Evolutionary conservation across 2,113 vertebrate genomes (phyloP).

Genomic region (Cinclus cinclus): DNA sequence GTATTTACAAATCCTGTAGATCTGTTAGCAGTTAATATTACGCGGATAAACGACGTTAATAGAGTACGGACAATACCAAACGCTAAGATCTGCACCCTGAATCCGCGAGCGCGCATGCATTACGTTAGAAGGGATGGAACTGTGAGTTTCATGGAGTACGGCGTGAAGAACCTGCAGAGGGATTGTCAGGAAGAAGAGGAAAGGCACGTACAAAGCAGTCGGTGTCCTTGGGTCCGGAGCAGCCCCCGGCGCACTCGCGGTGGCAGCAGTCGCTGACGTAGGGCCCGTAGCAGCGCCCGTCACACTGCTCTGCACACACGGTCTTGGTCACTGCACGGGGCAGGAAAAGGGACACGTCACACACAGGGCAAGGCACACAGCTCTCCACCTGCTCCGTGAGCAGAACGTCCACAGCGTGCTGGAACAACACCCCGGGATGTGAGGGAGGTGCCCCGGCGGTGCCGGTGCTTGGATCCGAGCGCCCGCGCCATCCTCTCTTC

Average conservation of each 20-base stretch:
- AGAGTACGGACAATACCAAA: slow-evolving; percentile 34
- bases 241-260: slow-evolving; percentile 94
- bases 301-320: slow-evolving; percentile 95
- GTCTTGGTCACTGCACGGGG: slow-evolving; percentile 88
- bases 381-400: no score
- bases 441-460: fast-evolving
- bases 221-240: slow-evolving; percentile 93
- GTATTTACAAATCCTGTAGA: slow-evolving; percentile 54
- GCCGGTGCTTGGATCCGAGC: fast-evolving
- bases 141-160: background rate
- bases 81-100: background rate
- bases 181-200: background rate
- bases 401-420: fast-evolving
- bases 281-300: slow-evolving; percentile 92
- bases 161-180: background rate
- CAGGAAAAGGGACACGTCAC: background rate
- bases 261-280: slow-evolving; percentile 98
- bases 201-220: slow-evolving; percentile 91
- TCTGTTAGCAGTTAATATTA: slow-evolving; percentile 43
- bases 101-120: background rate
- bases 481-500: background rate
- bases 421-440: fast-evolving
- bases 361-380: background rate
- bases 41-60: slow-evolving; percentile 36
- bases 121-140: background rate